A percentile compares a stretch with the other conserved stretches of the same genome.
Evolutionary conservation across 2,113 vertebrate species (phyloP).

Genomic region (Ctenomys sociabilis): DNA sequence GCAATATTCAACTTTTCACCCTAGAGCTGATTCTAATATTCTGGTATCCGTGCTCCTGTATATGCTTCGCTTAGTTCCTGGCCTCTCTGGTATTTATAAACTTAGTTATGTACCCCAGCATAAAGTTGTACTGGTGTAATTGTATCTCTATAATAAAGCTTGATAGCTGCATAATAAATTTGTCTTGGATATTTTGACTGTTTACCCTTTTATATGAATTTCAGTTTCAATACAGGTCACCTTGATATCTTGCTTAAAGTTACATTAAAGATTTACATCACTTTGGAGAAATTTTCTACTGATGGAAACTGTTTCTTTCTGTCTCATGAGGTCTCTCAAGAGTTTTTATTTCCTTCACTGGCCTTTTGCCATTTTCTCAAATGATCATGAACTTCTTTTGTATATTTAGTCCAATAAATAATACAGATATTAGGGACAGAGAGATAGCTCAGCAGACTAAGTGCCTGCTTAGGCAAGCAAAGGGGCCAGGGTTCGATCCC

Average conservation of each 20-base stretch:
- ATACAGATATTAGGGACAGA: too few species aligned
- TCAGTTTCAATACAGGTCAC: constrained; percentile 4
- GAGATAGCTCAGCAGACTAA: too few species aligned
- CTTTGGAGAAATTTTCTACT: background rate
- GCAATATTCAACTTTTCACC: background rate
- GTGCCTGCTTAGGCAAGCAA: too few species aligned
- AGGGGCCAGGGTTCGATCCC: too few species aligned
- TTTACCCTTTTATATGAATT: background rate
- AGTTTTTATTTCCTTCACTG: background rate
- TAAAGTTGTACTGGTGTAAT: background rate
- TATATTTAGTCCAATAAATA: background rate
- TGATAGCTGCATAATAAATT: background rate
- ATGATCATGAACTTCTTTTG: background rate
- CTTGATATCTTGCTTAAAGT: background rate
- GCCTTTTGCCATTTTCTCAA: background rate
- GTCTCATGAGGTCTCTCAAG: background rate
- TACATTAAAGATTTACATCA: background rate
- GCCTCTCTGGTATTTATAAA: background rate
- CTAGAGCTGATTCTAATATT: background rate
- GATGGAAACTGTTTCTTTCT: background rate
- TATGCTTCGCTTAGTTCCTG: background rate
- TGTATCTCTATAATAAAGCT: background rate
- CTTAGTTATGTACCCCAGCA: background rate
- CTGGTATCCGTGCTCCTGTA: background rate
- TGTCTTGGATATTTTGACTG: background rate